These are phyloP conservation scores for Drosophila rhopaloa DNA, from an alignment of 1,140 invertebrate genomes.

Conservation along the genomic window DNA sequence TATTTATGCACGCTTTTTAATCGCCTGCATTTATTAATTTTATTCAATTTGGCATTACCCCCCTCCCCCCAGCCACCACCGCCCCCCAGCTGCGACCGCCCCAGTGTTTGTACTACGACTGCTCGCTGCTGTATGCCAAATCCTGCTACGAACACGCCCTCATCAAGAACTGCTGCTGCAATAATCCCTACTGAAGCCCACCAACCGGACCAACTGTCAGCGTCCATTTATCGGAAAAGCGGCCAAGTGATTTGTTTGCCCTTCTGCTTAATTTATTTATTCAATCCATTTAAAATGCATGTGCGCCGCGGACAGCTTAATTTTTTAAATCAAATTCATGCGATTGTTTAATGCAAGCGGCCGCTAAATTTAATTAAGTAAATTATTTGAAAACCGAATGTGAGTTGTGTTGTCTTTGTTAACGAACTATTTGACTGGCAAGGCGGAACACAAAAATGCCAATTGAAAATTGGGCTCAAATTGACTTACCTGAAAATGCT, in stretches of 20 bases:
- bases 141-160: slow-evolving; percentile 89
- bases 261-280: not conserved
- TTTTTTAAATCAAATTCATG: not conserved
- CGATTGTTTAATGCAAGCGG: not conserved
- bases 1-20: slow-evolving; percentile 47
- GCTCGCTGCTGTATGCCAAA: slow-evolving; percentile 90
- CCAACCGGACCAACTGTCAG: no score
- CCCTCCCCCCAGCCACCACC: slow-evolving; percentile 18
- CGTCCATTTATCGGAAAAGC: not conserved
- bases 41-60: slow-evolving; percentile 30
- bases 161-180: slow-evolving; percentile 90
- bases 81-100: slow-evolving; percentile 80
- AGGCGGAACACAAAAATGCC: not conserved
- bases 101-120: slow-evolving; percentile 88
- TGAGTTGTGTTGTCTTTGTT: not conserved
- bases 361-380: slow-evolving; percentile 33
- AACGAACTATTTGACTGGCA: not conserved
- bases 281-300: slow-evolving; percentile 12
- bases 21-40: slow-evolving; percentile 40
- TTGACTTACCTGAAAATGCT: not conserved
- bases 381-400: slow-evolving; percentile 23
- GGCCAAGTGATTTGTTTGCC: slow-evolving; percentile 2
- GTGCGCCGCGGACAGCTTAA: not conserved
- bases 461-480: not conserved
- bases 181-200: slow-evolving; percentile 83